Evolutionary conservation across 1,140 invertebrate genomes (phyloP).

Genomic region (Habropoda laboriosa): DNA sequence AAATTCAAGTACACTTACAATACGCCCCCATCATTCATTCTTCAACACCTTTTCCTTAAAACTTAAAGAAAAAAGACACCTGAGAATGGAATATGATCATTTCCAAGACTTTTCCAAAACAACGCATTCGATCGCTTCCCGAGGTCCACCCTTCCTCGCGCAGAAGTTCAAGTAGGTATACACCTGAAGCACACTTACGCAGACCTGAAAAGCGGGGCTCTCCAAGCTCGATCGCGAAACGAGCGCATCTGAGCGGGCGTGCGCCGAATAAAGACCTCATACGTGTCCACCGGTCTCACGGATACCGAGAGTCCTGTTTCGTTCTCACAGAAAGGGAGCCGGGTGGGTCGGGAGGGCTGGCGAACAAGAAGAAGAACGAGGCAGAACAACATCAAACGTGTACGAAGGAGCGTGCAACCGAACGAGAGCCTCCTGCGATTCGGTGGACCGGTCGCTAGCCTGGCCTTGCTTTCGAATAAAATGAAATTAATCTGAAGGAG

Average conservation of each 20-base stretch:
- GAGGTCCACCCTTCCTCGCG: no score
- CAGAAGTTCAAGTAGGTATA: no score
- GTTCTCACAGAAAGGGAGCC: constrained; percentile 26
- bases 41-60: no score
- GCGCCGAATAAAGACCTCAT: constrained; percentile 48
- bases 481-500: constrained; percentile 69
- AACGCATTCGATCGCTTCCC: no score
- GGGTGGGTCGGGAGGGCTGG: background rate
- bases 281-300: constrained; percentile 28
- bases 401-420: constrained; percentile 12
- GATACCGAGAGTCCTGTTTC: constrained; percentile 16
- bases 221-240: constrained; percentile 5
- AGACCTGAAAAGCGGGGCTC: no score
- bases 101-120: no score
- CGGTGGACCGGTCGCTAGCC: constrained; percentile 39
- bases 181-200: no score
- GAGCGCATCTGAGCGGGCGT: constrained; percentile 11
- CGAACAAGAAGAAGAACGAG: background rate
- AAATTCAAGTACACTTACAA: no score
- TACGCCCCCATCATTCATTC: no score
- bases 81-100: no score
- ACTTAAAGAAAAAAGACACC: no score
- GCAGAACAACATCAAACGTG: constrained; percentile 3
- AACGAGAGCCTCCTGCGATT: constrained; percentile 37
- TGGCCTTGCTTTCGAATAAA: constrained; percentile 64